These are phyloP conservation scores for Nowickia ferox DNA, from an alignment of 2,888 invertebrate genomes.

Conservation along the genomic window DNA sequence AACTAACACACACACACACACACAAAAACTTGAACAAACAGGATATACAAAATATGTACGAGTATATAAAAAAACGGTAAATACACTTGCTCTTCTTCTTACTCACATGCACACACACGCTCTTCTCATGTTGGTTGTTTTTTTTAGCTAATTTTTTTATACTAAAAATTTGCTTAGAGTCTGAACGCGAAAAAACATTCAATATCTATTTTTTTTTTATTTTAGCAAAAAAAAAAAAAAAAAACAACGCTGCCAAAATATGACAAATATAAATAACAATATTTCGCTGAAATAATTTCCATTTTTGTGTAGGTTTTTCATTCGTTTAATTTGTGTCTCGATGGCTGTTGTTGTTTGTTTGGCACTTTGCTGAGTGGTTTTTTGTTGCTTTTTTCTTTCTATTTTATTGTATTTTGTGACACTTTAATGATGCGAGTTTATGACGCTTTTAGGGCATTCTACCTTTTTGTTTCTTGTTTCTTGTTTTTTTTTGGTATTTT, in stretches of 20 bases:
- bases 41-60: conserved; percentile 9
- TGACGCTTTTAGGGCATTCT: conserved; percentile 67
- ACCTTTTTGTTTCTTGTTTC: conserved; percentile 11
- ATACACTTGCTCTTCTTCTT: not conserved
- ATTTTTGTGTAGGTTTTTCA: conserved; percentile 13
- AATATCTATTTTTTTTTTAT: not conserved
- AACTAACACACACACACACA: conserved; percentile 29
- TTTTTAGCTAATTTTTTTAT: no score
- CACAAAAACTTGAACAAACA: not conserved
- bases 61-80: conserved; percentile 15
- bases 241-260: conserved; percentile 14
- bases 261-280: conserved; percentile 47
- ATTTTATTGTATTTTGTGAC: conserved; percentile 63
- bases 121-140: not conserved
- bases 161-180: conserved; percentile 40
- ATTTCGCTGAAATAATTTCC: conserved; percentile 41
- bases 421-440: conserved; percentile 71
- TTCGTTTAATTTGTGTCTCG: conserved; percentile 19
- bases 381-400: conserved; percentile 34
- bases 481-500: conserved; percentile 19
- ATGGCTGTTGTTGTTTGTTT: conserved; percentile 5
- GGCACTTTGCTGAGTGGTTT: not conserved
- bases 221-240: not conserved
- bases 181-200: not conserved
- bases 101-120: not conserved